Evolutionary conservation across 2,888 invertebrate genomes (phyloP).

Genomic region (Tupiocoris notatus): DNA sequence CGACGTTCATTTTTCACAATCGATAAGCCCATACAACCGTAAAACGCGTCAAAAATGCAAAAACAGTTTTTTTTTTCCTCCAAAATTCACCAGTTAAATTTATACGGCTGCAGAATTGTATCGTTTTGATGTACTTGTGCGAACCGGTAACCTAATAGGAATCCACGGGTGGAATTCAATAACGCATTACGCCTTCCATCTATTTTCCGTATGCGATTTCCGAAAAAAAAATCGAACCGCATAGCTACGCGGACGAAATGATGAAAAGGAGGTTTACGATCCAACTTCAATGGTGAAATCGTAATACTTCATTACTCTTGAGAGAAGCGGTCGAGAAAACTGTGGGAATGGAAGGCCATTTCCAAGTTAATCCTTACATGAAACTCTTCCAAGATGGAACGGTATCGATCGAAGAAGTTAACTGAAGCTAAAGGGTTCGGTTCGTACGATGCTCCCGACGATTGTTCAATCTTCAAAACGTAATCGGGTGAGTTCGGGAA

Average conservation of each 20-base stretch:
- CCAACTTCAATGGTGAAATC: constrained; percentile 27
- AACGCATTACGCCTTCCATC: no score
- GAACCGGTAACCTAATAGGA: no score
- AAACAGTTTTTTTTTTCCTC: no score
- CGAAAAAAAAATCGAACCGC: background rate
- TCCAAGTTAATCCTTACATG: constrained; percentile 6
- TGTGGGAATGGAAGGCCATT: constrained; percentile 38
- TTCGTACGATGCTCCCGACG: background rate
- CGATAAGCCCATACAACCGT: no score
- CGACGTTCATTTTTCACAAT: no score
- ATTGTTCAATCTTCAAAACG: constrained; percentile 35
- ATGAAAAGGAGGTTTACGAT: background rate
- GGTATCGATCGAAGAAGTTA: background rate
- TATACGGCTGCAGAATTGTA: no score
- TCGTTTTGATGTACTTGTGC: no score
- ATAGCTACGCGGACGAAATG: constrained; percentile 1
- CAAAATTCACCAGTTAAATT: no score
- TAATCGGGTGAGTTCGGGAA: constrained; percentile 47
- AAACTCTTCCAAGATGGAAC: background rate
- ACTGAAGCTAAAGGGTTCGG: background rate
- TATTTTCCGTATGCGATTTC: no score
- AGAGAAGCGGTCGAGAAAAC: constrained; percentile 33
- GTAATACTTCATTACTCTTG: constrained; percentile 41
- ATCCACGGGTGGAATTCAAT: no score
- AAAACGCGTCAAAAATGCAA: no score